These are phyloP conservation scores for Loripinus fragilis DNA, from an alignment of 2,888 invertebrate genomes.

Conservation along the genomic window DNA sequence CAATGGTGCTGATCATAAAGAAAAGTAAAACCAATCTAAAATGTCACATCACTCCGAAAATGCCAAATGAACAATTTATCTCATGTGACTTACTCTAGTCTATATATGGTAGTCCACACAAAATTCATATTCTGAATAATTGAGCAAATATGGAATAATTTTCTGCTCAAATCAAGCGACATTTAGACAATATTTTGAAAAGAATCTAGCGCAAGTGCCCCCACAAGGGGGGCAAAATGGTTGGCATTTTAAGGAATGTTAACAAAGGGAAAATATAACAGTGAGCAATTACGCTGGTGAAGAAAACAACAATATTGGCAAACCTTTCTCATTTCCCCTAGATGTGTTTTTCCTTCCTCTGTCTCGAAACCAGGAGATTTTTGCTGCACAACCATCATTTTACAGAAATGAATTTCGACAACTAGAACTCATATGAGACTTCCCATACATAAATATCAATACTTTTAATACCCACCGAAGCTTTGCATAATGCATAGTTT, in stretches of 20 bases:
- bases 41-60: not conserved
- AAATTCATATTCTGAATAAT: too few relatives aligned
- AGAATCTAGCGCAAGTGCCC: too few relatives aligned
- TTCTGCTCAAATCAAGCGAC: too few relatives aligned
- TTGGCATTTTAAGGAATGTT: too few relatives aligned
- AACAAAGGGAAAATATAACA: too few relatives aligned
- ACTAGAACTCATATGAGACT: not conserved
- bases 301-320: not conserved
- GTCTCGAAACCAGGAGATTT: not conserved
- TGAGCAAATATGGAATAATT: too few relatives aligned
- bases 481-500: not conserved
- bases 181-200: too few relatives aligned
- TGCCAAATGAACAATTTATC: not conserved
- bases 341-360: not conserved
- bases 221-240: too few relatives aligned
- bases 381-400: not conserved
- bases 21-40: not conserved
- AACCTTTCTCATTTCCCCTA: not conserved
- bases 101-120: too few relatives aligned
- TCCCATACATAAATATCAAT: slow-evolving; percentile 10
- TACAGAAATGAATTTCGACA: slow-evolving; percentile 10
- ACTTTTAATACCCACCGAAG: not conserved
- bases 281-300: too few relatives aligned
- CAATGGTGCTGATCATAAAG: not conserved
- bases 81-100: too few relatives aligned